Evolutionary conservation across 1,140 invertebrate genomes (phyloP).

Genomic region (Drosophila serrata): DNA sequence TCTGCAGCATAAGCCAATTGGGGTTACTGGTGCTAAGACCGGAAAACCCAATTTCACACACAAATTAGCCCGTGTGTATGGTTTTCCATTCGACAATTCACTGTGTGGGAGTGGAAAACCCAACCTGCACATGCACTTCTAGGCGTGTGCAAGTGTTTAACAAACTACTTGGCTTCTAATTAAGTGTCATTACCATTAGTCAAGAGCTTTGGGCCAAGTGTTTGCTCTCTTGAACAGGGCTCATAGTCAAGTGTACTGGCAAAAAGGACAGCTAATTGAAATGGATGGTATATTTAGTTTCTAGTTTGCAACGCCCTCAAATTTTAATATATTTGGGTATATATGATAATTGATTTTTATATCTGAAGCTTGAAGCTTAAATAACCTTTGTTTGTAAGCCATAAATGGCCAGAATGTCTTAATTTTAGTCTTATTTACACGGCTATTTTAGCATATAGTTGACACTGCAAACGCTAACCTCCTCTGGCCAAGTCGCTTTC

Average conservation of each 20-base stretch:
- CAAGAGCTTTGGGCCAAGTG: conserved; percentile 47
- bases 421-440: background rate
- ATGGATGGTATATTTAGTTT: no score
- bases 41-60: conserved; percentile 69
- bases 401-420: background rate
- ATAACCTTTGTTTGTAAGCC: background rate
- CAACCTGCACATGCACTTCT: background rate
- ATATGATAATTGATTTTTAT: background rate
- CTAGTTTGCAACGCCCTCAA: background rate
- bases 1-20: conserved; percentile 9
- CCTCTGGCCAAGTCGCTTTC: conserved; percentile 6
- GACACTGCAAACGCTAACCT: conserved; percentile 2
- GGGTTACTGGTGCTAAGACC: background rate
- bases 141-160: conserved; percentile 40
- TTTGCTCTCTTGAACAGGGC: conserved; percentile 20
- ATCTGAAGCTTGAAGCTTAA: background rate
- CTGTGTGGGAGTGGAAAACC: background rate
- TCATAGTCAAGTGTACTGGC: background rate
- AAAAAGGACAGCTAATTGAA: conserved; percentile 1
- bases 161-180: conserved; percentile 65
- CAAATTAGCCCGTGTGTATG: conserved; percentile 48
- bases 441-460: background rate
- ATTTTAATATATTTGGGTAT: background rate
- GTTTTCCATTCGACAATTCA: background rate
- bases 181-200: conserved; percentile 65